A percentile compares a stretch with the other conserved stretches of the same genome.
These are phyloP conservation scores for Adoxophyes honmai DNA, from an alignment of 1,140 invertebrate genomes.

Conservation along the genomic window DNA sequence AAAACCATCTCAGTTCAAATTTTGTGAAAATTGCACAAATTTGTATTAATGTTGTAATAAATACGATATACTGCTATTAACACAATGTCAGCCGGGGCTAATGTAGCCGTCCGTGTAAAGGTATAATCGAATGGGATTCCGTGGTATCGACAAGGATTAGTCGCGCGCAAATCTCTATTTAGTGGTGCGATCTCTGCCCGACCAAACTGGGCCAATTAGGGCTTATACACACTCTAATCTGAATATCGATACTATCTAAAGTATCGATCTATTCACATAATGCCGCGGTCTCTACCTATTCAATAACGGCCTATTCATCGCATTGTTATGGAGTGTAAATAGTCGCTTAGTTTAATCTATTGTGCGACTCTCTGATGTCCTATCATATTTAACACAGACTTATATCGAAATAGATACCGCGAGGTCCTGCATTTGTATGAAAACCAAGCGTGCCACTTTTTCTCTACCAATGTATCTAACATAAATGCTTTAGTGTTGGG, in stretches of 20 bases:
- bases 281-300: neutral
- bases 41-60: too few species aligned
- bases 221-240: constrained; percentile 53
- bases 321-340: neutral
- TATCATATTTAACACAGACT: too few species aligned
- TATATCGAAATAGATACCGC: too few species aligned
- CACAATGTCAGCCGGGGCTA: constrained; percentile 6
- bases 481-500: too few species aligned
- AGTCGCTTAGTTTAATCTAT: neutral
- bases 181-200: constrained; percentile 60
- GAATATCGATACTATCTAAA: constrained; percentile 35
- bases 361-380: too few species aligned
- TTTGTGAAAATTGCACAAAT: too few species aligned
- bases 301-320: neutral
- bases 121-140: constrained; percentile 50
- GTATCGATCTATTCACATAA: neutral
- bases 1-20: too few species aligned
- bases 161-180: constrained; percentile 67
- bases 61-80: too few species aligned
- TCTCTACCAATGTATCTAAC: too few species aligned
- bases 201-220: constrained; percentile 70
- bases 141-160: constrained; percentile 64
- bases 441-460: too few species aligned
- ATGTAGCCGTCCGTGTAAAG: constrained; percentile 52
- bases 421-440: too few species aligned